A percentile compares a stretch with the other conserved stretches of the same genome.
phyloP scores from a whole-genome alignment of 2,888 invertebrate genomes.

The Tetrapedia diversipes region DNA sequence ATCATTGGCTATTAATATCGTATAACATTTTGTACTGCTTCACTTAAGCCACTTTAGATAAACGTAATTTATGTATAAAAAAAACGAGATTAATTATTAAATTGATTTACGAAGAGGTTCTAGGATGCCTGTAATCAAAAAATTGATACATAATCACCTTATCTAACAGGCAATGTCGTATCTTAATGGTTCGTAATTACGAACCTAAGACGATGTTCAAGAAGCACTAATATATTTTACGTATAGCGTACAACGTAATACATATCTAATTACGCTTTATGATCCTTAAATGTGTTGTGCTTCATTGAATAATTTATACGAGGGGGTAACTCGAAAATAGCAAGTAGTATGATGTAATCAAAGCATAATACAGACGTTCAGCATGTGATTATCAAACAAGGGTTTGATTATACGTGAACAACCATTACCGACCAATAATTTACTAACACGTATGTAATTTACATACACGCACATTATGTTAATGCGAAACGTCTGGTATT shows the following conservation, averaged over 20 bases:
- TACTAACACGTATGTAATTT: slow-evolving; percentile 9
- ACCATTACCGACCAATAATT: slow-evolving; percentile 28
- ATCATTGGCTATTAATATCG: too few species aligned
- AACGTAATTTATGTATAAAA: too few species aligned
- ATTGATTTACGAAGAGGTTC: neutral
- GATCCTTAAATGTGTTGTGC: neutral
- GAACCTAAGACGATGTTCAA: neutral
- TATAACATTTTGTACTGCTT: too few species aligned
- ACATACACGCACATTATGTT: slow-evolving; percentile 6
- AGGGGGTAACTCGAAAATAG: slow-evolving; percentile 38
- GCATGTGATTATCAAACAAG: slow-evolving; percentile 17
- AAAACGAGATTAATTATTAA: too few species aligned
- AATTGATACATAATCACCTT: too few species aligned
- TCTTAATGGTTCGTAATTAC: neutral
- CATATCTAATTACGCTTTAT: neutral
- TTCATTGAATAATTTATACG: slow-evolving; percentile 31
- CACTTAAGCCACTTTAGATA: too few species aligned
- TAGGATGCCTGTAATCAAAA: neutral
- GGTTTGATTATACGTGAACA: slow-evolving; percentile 23
- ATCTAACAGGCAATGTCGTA: too few species aligned
- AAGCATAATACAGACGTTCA: slow-evolving; percentile 1
- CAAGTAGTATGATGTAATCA: slow-evolving; percentile 9
- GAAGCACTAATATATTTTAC: neutral
- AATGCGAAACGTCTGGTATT: neutral
- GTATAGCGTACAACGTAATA: neutral